Percentiles rank a stretch among this genome's conserved stretches.
Evolutionary conservation across 2,888 invertebrate species (phyloP).

Genomic region (Drosophila planitibia): DNA sequence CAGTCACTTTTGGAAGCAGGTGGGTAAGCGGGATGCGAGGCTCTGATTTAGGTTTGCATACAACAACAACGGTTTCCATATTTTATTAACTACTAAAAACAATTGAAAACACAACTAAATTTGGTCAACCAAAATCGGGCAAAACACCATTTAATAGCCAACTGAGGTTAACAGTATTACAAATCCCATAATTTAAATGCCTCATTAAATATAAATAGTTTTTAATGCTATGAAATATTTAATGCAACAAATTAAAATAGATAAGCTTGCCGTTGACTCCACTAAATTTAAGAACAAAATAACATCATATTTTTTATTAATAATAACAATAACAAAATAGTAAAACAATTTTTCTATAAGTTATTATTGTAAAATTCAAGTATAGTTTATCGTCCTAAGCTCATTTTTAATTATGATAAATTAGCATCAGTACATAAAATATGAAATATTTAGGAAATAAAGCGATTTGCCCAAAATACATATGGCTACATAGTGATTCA

Average conservation of each 20-base stretch:
- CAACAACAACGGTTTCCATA: slow-evolving; percentile 43
- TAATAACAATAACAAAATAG: background rate
- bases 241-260: background rate
- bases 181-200: slow-evolving; percentile 23
- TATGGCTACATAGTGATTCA: no score
- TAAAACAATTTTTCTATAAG: background rate
- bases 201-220: slow-evolving; percentile 31
- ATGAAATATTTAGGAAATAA: background rate
- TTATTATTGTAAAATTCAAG: background rate
- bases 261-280: background rate
- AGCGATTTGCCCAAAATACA: background rate
- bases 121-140: slow-evolving; percentile 46
- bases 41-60: slow-evolving; percentile 7
- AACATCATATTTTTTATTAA: background rate
- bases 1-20: slow-evolving; percentile 3
- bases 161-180: slow-evolving; percentile 16
- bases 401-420: background rate
- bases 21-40: background rate
- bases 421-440: background rate
- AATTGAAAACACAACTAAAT: slow-evolving; percentile 38
- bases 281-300: background rate
- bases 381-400: no score
- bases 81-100: slow-evolving; percentile 51
- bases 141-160: slow-evolving; percentile 20
- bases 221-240: slow-evolving; percentile 36